These are phyloP conservation scores for Hemicentrotus pulcherrimus DNA, from an alignment of 35 echinoderm and acorn worm species.

Conservation along the genomic window DNA sequence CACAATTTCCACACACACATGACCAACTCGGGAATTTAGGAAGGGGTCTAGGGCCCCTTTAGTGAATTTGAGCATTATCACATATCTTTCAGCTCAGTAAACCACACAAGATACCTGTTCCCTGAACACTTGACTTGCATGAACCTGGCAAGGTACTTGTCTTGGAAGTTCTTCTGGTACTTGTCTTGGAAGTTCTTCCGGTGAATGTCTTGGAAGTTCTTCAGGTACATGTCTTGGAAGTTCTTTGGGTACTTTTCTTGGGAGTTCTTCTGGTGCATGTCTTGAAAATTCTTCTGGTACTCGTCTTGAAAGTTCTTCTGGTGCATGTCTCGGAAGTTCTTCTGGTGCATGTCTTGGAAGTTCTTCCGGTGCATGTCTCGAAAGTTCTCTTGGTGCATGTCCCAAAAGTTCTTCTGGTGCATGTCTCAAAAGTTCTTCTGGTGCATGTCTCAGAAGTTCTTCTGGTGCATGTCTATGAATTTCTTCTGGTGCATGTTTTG, in stretches of 20 bases:
- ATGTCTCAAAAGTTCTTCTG: not conserved
- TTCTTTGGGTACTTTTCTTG: too few relatives aligned
- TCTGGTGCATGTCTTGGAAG: not conserved
- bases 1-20: not conserved
- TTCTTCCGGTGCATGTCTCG: too few relatives aligned
- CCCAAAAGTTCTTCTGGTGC: not conserved
- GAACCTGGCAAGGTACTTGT: not conserved
- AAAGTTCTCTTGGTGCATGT: not conserved
- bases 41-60: not conserved
- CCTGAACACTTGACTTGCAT: not conserved
- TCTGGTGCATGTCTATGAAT: too few relatives aligned
- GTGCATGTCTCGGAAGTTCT: not conserved
- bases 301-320: too few relatives aligned
- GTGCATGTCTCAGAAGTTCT: too few relatives aligned
- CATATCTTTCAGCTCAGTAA: not conserved
- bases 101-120: not conserved
- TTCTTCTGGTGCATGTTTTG: not conserved
- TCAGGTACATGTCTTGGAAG: not conserved
- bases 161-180: not conserved
- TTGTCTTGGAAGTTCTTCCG: not conserved
- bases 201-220: not conserved
- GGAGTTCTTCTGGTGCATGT: too few relatives aligned
- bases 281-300: too few relatives aligned
- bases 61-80: not conserved
- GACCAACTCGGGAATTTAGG: not conserved